phyloP scores from a whole-genome alignment of 2,113 vertebrate genomes.

The Procavia capensis region DNA sequence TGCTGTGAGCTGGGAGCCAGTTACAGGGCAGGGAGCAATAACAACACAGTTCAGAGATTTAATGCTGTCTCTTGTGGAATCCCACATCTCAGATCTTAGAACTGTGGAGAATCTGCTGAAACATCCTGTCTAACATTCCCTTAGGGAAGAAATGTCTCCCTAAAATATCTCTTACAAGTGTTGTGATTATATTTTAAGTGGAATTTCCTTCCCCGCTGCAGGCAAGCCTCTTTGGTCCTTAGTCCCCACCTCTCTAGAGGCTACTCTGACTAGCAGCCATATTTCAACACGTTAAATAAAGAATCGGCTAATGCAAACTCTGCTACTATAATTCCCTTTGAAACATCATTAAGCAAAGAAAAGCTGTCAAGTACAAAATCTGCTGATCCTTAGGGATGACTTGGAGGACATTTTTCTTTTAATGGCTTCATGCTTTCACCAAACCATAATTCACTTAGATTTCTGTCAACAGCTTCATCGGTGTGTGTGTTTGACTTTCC shows the following conservation, averaged over 20 bases:
- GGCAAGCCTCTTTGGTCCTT: not conserved
- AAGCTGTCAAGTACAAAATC: conserved; percentile 76
- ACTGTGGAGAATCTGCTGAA: not conserved
- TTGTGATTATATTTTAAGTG: not conserved
- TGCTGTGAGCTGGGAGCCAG: not conserved
- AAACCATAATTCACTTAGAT: conserved; percentile 78
- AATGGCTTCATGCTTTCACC: conserved; percentile 74
- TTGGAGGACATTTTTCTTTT: conserved; percentile 79
- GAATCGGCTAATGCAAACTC: not conserved
- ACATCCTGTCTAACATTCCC: not conserved
- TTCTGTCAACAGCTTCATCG: conserved; percentile 82
- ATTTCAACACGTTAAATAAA: conserved; percentile 72
- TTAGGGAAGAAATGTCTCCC: not conserved
- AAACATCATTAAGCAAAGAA: conserved; percentile 71
- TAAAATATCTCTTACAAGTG: conserved; percentile 5
- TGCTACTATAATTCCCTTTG: conserved; percentile 66
- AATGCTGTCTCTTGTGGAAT: not conserved
- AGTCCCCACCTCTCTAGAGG: not conserved
- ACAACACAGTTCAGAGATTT: not conserved
- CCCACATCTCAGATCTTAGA: not conserved
- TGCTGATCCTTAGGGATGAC: conserved; percentile 78
- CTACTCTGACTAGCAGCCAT: not conserved
- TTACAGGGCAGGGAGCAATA: not conserved
- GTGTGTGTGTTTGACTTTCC: conserved; percentile 69
- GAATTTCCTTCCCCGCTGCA: not conserved